These are phyloP conservation scores for Colaptes auratus DNA, from an alignment of 2,113 vertebrate species.

Conservation along the genomic window DNA sequence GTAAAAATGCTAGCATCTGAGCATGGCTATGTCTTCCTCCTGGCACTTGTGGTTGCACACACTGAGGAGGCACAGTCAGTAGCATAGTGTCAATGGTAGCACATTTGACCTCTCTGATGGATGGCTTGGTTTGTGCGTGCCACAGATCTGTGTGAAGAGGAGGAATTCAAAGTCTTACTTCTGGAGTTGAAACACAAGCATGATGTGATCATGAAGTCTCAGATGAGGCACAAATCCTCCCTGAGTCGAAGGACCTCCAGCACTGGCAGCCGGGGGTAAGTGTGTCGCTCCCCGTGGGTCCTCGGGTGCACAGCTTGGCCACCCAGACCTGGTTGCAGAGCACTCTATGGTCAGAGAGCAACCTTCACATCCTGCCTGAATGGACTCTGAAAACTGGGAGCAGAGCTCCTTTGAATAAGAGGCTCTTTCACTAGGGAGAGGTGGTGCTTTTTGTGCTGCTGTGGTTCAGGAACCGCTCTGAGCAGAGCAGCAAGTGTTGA, in stretches of 20 bases:
- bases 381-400: neutral
- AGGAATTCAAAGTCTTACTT: constrained; percentile 92
- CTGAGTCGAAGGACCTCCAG: constrained; percentile 94
- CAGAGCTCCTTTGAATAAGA: neutral
- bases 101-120: neutral
- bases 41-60: neutral
- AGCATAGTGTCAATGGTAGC: neutral
- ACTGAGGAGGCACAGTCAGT: neutral
- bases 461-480: neutral
- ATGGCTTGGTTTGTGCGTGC: neutral
- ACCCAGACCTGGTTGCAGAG: neutral
- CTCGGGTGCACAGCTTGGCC: rapidly evolving
- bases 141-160: constrained; percentile 94
- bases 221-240: constrained; percentile 95
- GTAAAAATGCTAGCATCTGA: neutral
- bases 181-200: constrained; percentile 97
- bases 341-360: neutral
- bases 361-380: neutral
- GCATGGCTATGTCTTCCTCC: neutral
- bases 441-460: neutral
- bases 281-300: neutral
- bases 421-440: neutral
- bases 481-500: neutral
- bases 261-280: constrained; percentile 93
- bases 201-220: constrained; percentile 97